Evolutionary conservation across 2,113 vertebrate species (phyloP).

Genomic region (Dermatemys mawii): DNA sequence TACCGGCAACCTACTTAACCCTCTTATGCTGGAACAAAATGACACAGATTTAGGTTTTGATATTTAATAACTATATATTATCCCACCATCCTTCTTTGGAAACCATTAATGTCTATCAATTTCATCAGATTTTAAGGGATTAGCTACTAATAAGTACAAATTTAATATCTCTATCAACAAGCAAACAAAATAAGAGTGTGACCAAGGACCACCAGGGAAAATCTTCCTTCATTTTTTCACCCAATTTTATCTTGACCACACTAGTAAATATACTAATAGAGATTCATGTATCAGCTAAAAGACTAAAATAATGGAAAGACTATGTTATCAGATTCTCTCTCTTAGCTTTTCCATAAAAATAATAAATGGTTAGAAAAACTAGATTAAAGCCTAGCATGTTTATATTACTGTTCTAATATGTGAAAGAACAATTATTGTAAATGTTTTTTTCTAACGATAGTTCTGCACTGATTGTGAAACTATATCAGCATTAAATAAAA

Average conservation of each 20-base stretch:
- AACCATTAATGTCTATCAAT: conserved; percentile 34
- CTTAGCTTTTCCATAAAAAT: not conserved
- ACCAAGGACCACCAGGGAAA: conserved; percentile 22
- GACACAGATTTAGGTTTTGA: conserved; percentile 38
- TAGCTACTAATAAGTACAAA: conserved; percentile 40
- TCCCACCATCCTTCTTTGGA: not conserved
- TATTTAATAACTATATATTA: conserved; percentile 43
- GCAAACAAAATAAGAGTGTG: conserved; percentile 40
- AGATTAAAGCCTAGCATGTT: not conserved
- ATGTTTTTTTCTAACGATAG: not conserved
- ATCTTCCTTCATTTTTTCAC: conserved; percentile 1
- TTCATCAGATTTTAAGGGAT: conserved; percentile 48
- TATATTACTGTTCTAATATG: not conserved
- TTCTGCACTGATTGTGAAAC: not conserved
- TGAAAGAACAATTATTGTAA: not conserved
- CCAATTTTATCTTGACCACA: not conserved
- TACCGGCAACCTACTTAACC: conserved; percentile 44
- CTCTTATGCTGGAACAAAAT: conserved; percentile 47
- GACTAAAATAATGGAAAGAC: conserved; percentile 4
- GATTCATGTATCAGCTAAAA: not conserved
- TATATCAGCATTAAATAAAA: not conserved
- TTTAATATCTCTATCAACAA: conserved; percentile 4
- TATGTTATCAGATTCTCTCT: not conserved
- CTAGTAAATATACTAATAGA: not conserved
- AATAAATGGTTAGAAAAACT: not conserved